phyloP scores from a whole-genome alignment of 2,888 invertebrate species.

The Corbicula japonica region DNA sequence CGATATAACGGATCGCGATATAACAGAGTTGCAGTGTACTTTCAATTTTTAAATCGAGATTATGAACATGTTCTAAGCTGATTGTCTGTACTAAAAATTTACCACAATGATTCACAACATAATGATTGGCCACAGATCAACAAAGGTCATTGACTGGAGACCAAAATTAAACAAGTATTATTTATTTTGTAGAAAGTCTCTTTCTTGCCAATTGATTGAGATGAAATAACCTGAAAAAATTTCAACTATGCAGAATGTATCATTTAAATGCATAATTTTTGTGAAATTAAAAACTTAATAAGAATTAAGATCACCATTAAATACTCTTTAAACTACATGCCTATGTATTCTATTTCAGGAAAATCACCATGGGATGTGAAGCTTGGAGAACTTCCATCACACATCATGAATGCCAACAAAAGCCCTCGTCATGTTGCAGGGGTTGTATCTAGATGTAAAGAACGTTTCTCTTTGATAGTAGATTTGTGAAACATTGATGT shows the following conservation, averaged over 20 bases:
- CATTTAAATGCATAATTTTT: neutral
- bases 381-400: constrained; percentile 17
- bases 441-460: constrained; percentile 39
- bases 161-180: neutral
- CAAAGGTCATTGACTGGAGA: too few species aligned
- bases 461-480: neutral
- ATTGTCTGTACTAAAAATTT: too few species aligned
- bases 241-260: neutral
- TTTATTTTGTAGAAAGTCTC: neutral
- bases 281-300: neutral
- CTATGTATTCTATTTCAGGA: constrained; percentile 28
- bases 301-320: too few species aligned
- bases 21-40: too few species aligned
- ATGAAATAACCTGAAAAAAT: neutral
- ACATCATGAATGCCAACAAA: constrained; percentile 12
- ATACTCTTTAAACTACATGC: neutral
- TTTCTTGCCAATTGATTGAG: neutral
- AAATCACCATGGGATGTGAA: constrained; percentile 39
- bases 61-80: too few species aligned
- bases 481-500: neutral
- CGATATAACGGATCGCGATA: too few species aligned
- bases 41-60: too few species aligned
- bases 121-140: too few species aligned
- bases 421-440: neutral
- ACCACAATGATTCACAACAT: too few species aligned